Base-by-base conservation (phyloP, 53 echinoderm and acorn worm species). In the Zoroaster sp. region DNA sequence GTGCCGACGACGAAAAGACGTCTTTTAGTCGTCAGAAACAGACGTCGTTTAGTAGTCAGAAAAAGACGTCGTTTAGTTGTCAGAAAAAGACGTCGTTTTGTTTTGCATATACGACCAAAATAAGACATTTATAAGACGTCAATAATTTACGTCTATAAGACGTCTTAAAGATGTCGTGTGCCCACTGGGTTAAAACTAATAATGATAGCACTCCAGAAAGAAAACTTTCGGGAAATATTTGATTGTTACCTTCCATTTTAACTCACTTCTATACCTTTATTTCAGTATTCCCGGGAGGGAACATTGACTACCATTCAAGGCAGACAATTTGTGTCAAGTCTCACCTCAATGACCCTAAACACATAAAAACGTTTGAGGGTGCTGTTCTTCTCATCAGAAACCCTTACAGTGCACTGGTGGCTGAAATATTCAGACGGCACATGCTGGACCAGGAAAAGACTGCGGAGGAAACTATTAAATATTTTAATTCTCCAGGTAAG, bases 331-430 rank as follows among this genome's bases (percentile, higher is more conserved):
- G 93, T 69, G 80, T 95, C 55, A 95, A 95, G 78, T 43, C 93
- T 0, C 95, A 95, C 53, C 35, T 33, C 28, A 65, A 43, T 18
- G 52, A 77, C 0, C 39, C 78, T 6, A 36, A 70, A 1, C 83
- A 90, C 32, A 83, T 95, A 37, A 51, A 75, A 37, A 55, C 91
- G 55, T 95, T 95, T 76, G 87, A 89, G 53, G 94, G 79, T 47
- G 94, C 95, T 18, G 70, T 95, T 63, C 40, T 95, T 1, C 77
- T 95, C n/a, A 93, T 95, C n/a, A 70, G 95, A 15, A 95, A 95
- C 39, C 95, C 95, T 1, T 95, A 95, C 73, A 88, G 95, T 35
- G 87, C 95, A 4, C 63, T 95, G 6, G 95, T 95, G 45, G 95
- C 95, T 1, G 95, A 94, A 55, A 83, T 90, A 30, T 94, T 94